Evolutionary conservation across 1,140 invertebrate species (phyloP).

Genomic region (Drosophila subobscura): DNA sequence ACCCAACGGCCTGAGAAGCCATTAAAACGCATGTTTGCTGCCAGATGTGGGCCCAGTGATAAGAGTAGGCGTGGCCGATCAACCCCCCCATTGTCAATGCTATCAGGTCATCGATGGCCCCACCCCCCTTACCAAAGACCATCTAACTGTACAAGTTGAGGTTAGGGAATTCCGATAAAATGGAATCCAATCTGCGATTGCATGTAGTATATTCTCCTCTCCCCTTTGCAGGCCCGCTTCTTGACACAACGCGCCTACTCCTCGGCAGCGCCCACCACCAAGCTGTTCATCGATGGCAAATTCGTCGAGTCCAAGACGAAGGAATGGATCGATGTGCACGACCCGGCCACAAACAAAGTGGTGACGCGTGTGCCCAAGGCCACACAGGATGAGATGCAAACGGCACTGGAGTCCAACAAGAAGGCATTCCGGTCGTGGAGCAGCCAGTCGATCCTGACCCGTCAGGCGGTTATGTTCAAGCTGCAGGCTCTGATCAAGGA

Average conservation of each 20-base stretch:
- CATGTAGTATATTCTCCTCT: neutral
- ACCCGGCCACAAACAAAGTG: slow-evolving; percentile 96
- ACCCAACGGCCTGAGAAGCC: slow-evolving; percentile 9
- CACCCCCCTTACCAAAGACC: slow-evolving; percentile 10
- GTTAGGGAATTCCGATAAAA: no score
- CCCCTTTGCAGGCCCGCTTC: slow-evolving; percentile 50
- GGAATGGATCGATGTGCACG: slow-evolving; percentile 97
- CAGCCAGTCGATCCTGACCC: slow-evolving; percentile 94
- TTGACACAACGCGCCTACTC: slow-evolving; percentile 64
- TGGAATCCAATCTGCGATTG: no score
- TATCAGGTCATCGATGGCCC: slow-evolving; percentile 13
- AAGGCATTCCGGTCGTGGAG: slow-evolving; percentile 92
- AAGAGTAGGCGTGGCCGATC: slow-evolving; percentile 49
- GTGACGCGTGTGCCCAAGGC: slow-evolving; percentile 94
- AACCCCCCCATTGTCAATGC: slow-evolving; percentile 2
- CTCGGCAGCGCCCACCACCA: slow-evolving; percentile 87
- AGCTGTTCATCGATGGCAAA: slow-evolving; percentile 97
- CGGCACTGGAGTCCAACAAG: slow-evolving; percentile 94
- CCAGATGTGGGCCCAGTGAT: slow-evolving; percentile 45
- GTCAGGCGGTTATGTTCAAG: slow-evolving; percentile 98
- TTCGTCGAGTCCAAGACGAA: slow-evolving; percentile 96
- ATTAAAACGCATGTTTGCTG: slow-evolving; percentile 33
- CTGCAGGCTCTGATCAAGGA: slow-evolving; percentile 86
- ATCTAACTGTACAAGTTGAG: no score
- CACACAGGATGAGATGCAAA: slow-evolving; percentile 95